A percentile compares a stretch with the other conserved stretches of the same genome.
phyloP scores from a whole-genome alignment of 2,888 invertebrate genomes.

The Nemotelus pantherinus region DNA sequence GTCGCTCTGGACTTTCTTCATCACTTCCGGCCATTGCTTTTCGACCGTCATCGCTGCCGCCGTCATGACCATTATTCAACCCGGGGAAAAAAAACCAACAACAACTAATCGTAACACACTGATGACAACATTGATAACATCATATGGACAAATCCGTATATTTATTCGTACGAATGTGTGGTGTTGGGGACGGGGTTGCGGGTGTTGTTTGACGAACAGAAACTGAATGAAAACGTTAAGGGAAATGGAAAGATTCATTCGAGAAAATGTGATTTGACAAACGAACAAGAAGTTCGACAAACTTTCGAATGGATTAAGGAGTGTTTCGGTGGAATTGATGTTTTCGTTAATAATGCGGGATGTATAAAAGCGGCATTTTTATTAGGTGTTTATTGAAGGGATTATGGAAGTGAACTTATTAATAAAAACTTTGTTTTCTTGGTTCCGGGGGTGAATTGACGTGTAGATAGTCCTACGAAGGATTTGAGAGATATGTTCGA shows the following conservation, averaged over 20 bases:
- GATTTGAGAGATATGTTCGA: conserved; percentile 62
- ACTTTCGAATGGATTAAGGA: conserved; percentile 60
- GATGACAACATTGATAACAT: conserved; percentile 25
- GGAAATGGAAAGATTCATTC: conserved; percentile 61
- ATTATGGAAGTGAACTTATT: neutral
- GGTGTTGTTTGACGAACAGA: conserved; percentile 52
- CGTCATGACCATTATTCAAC: neutral
- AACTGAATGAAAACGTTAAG: conserved; percentile 57
- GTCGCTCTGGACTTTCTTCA: neutral
- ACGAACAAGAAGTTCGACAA: conserved; percentile 58
- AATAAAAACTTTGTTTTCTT: neutral
- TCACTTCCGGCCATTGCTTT: neutral
- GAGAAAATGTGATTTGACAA: conserved; percentile 61
- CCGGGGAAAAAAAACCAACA: conserved; percentile 6
- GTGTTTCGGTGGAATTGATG: conserved; percentile 59
- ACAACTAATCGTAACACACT: conserved; percentile 2
- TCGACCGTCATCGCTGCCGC: too few relatives aligned
- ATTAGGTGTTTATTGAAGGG: conserved; percentile 54
- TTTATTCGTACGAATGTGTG: conserved; percentile 4
- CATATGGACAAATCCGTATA: conserved; percentile 24
- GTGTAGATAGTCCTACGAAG: conserved; percentile 55
- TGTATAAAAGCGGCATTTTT: conserved; percentile 62
- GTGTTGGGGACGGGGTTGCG: conserved; percentile 11
- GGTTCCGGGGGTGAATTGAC: neutral
- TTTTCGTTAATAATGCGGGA: conserved; percentile 64